phyloP scores from a whole-genome alignment of 2,113 vertebrate genomes.

The Notarius quadriscutis region DNA sequence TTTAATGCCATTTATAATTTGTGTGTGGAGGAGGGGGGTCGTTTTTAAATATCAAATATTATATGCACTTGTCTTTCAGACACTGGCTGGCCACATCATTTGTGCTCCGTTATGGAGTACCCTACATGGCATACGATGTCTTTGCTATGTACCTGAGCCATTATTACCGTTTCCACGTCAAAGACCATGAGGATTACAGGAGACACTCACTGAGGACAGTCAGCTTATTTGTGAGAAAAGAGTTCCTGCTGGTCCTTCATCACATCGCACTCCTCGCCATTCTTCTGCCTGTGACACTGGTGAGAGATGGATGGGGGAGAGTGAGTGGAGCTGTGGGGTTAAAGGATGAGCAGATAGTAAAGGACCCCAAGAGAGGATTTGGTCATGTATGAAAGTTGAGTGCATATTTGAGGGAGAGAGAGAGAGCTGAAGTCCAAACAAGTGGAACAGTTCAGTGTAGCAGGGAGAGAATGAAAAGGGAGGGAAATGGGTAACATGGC shows the following conservation, averaged over 20 bases:
- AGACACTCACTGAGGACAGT: conserved; percentile 75
- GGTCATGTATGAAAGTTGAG: neutral
- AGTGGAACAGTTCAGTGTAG: neutral
- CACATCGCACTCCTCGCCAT: conserved; percentile 87
- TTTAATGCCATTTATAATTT: no score
- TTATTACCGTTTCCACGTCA: conserved; percentile 83
- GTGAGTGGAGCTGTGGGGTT: neutral
- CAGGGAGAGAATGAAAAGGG: neutral
- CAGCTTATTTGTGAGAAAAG: conserved; percentile 81
- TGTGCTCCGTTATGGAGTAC: conserved; percentile 84
- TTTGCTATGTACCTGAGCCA: conserved; percentile 96
- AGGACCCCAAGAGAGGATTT: neutral
- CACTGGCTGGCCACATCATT: conserved; percentile 92
- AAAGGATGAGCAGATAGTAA: neutral
- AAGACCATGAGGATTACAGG: conserved; percentile 71
- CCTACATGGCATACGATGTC: conserved; percentile 95
- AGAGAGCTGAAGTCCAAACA: neutral
- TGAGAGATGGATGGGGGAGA: conserved; percentile 64
- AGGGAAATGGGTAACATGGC: neutral
- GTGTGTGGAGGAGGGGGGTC: no score
- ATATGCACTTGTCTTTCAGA: conserved; percentile 66
- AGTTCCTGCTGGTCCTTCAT: conserved; percentile 90
- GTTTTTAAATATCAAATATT: neutral
- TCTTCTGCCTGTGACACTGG: conserved; percentile 88
- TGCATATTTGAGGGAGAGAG: neutral